phyloP scores from a whole-genome alignment of 2,113 vertebrate species.

The Pluvialis apricaria region DNA sequence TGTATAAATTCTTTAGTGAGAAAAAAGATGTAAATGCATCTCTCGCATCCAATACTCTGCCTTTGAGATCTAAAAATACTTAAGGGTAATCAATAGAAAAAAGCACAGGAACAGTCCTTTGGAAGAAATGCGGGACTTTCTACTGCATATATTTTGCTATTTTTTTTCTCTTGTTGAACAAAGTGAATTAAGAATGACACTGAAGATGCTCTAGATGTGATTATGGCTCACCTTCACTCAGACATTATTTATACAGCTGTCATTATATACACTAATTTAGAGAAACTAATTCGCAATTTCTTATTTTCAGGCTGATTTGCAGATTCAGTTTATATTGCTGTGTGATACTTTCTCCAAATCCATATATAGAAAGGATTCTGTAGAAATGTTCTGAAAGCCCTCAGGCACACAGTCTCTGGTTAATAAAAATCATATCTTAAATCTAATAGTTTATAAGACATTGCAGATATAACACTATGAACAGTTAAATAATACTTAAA shows the following conservation, averaged over 20 bases:
- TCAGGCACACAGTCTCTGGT: neutral
- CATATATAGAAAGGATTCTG: neutral
- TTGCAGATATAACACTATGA: neutral
- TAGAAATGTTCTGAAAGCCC: neutral
- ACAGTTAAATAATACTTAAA: neutral
- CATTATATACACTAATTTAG: neutral
- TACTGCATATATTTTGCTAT: neutral
- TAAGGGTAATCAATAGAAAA: neutral
- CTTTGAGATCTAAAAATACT: neutral
- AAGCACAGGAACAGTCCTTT: neutral
- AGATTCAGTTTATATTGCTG: neutral
- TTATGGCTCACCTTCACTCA: neutral
- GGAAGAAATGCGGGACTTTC: neutral
- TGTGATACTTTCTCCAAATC: neutral
- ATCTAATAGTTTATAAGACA: neutral
- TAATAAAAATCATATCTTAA: neutral
- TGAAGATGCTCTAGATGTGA: neutral
- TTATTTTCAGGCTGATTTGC: neutral
- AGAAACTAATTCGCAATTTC: neutral
- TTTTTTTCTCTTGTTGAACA: neutral
- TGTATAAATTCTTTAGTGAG: neutral
- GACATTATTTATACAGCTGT: neutral
- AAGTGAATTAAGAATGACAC: neutral
- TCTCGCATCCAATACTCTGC: neutral
- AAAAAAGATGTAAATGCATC: neutral